phyloP scores from a whole-genome alignment of 1,140 invertebrate genomes.

The Potamilus streckersoni region DNA sequence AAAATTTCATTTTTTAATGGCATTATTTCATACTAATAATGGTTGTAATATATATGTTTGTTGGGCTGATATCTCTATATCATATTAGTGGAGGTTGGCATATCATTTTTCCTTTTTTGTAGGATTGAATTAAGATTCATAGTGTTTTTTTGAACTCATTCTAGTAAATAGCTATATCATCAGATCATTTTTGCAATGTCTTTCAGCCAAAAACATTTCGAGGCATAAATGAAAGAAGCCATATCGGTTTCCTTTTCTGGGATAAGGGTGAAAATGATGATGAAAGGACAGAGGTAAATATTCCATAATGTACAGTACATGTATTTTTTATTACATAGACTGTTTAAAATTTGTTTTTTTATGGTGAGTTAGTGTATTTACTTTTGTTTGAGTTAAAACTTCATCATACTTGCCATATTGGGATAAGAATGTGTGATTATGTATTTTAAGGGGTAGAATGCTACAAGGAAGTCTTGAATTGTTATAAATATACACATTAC shows the following conservation, averaged over 20 bases:
- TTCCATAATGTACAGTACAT: neutral
- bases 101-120: neutral
- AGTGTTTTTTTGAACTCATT: neutral
- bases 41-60: neutral
- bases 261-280: constrained; percentile 56
- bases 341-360: neutral
- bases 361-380: neutral
- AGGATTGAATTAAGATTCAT: neutral
- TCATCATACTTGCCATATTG: neutral
- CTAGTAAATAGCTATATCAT: neutral
- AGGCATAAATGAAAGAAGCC: constrained; percentile 78
- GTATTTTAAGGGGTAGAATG: too few relatives aligned
- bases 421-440: neutral
- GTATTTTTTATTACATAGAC: neutral
- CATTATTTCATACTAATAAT: too few relatives aligned
- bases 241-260: constrained; percentile 73
- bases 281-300: constrained; percentile 52
- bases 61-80: neutral
- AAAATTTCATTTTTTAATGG: too few relatives aligned
- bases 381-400: neutral
- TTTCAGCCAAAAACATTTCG: constrained; percentile 80
- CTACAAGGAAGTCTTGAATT: too few relatives aligned
- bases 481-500: too few relatives aligned
- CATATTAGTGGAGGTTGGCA: neutral
- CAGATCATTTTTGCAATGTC: neutral